Base-by-base conservation (phyloP, 2,888 invertebrate genomes). In the Unio delphinus region DNA sequence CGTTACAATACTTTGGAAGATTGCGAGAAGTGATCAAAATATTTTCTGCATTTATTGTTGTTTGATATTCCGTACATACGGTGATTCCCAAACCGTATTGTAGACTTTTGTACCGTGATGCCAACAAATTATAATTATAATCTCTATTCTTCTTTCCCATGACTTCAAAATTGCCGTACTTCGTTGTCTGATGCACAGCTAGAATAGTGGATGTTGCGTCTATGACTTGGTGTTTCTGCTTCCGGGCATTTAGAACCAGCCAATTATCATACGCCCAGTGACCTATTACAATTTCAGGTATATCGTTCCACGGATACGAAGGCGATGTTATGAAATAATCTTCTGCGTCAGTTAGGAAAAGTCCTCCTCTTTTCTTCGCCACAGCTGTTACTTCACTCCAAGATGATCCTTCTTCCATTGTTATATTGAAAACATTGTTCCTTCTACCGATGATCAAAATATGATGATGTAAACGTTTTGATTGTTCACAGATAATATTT, bases 231-330 rank as follows among this genome's bases (percentile, higher is more conserved):
- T 80, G 72, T 20, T 80, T 72, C 7, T 69, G 67, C 70, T 79
- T 77, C 7, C 80, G 72, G 3, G 83, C 71, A 66, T 83, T 74
- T n/a, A 77, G 78, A 1, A 87, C 83, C 15, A 87, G 70, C 85
- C 85, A 87, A 68, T 86, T 86, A 65, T 87, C 87, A 67, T 86
- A 87, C 0, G 86, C 87, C 23, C 78, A 64, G 18, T 84, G 77
- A n/a, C 86, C 86, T 60, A 87, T 81, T 54, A 86, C 84, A 64
- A 87, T 81, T 59, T 84, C 82, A 26, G 87, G 84, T 34, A 86
- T 79, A 30, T 75, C 76, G 55, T 73, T 73, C 87, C 86, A 87
- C 7, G 83, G 84, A 73, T 78, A 87, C 18, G 64, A 64, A 28
- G 77, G 72, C 55, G 73, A 68, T 4, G 86, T 83, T 28, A 86